phyloP scores from a whole-genome alignment of 2,888 invertebrate species.

The Tipula unca region DNA sequence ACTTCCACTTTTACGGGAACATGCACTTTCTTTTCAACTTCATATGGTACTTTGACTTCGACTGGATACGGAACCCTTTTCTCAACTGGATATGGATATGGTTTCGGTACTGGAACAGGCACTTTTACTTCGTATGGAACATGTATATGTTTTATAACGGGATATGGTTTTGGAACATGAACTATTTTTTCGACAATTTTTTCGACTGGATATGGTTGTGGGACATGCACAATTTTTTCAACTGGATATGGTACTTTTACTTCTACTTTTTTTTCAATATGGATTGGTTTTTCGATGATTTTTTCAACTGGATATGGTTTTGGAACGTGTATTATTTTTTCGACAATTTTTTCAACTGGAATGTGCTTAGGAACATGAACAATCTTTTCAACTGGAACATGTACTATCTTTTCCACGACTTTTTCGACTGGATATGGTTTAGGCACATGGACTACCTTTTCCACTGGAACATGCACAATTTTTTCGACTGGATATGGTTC shows the following conservation, averaged over 20 bases:
- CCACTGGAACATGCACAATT: conserved; percentile 39
- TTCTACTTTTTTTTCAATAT: conserved; percentile 42
- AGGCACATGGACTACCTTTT: conserved; percentile 51
- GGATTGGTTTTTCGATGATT: conserved; percentile 40
- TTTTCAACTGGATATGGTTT: conserved; percentile 28
- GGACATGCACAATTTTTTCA: conserved; percentile 42
- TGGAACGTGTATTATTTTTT: conserved; percentile 40
- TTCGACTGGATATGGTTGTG: conserved; percentile 32
- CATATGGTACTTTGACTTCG: conserved; percentile 37
- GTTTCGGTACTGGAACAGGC: conserved; percentile 39
- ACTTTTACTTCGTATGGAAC: conserved; percentile 38
- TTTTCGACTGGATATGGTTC: conserved; percentile 47
- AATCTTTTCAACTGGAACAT: conserved; percentile 30
- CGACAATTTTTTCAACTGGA: conserved; percentile 38
- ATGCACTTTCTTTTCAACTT: conserved; percentile 32
- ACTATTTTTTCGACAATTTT: conserved; percentile 36
- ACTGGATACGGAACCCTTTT: conserved; percentile 31
- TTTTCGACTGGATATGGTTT: conserved; percentile 47
- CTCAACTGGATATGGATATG: conserved; percentile 41
- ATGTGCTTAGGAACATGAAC: conserved; percentile 42
- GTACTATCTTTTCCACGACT: conserved; percentile 39
- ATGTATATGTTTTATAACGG: conserved; percentile 25
- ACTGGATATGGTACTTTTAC: conserved; percentile 45
- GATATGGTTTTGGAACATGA: conserved; percentile 43
- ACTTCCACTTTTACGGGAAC: conserved; percentile 36